Conservation (phyloP, 2,113 vertebrate species). For the Anser brachyrhynchus region DNA sequence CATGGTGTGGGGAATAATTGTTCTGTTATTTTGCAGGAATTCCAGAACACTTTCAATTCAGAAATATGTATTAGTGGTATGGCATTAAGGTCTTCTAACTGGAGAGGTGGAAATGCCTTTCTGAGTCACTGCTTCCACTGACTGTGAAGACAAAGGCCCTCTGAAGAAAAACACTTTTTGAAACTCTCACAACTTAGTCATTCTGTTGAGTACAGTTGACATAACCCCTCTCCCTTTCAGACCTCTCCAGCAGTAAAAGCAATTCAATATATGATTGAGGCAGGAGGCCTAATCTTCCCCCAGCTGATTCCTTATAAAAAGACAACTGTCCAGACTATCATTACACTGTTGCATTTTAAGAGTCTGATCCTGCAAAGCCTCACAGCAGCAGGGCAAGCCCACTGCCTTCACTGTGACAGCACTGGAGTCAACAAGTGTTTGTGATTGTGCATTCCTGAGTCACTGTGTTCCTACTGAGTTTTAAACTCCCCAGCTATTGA, state of each 20-base stretch:
- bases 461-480: background rate
- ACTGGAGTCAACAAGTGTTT: background rate
- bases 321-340: background rate
- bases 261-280: slow-evolving; percentile 10
- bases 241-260: background rate
- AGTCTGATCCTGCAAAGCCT: background rate
- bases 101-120: slow-evolving; percentile 8
- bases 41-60: background rate
- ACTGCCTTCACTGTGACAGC: background rate
- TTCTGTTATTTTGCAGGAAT: background rate
- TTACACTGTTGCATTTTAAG: background rate
- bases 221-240: slow-evolving; percentile 17
- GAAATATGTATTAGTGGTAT: background rate
- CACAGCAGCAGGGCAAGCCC: background rate
- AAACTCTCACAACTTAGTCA: slow-evolving; percentile 33
- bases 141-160: background rate
- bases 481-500: background rate
- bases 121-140: slow-evolving; percentile 25
- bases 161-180: background rate
- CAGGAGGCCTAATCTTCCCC: background rate
- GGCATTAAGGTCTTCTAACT: background rate
- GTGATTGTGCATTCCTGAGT: background rate
- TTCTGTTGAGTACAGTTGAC: slow-evolving; percentile 24
- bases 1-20: background rate
- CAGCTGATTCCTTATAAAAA: background rate